These are phyloP conservation scores for Triops longicaudatus DNA, from an alignment of 1,140 invertebrate genomes.

Conservation along the genomic window DNA sequence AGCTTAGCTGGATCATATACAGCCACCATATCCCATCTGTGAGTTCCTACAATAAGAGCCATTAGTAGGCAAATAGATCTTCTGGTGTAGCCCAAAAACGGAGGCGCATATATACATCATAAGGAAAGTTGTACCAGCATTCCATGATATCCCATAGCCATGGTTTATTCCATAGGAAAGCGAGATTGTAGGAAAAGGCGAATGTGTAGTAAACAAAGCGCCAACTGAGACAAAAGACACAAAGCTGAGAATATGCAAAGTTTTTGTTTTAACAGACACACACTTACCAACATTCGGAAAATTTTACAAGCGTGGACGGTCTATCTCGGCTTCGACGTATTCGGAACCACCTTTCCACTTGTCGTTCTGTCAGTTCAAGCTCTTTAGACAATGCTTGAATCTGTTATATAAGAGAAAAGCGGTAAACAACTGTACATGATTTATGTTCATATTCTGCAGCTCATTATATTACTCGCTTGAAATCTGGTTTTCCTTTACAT, in stretches of 20 bases:
- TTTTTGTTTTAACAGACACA: constrained; percentile 17
- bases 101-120: constrained; percentile 44
- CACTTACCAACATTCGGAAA: constrained; percentile 68
- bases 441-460: background rate
- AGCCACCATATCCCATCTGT: constrained; percentile 51
- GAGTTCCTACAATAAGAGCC: constrained; percentile 33
- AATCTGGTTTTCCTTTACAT: constrained; percentile 29
- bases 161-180: constrained; percentile 80
- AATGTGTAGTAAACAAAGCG: constrained; percentile 75
- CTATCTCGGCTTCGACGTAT: constrained; percentile 69
- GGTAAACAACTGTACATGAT: constrained; percentile 28
- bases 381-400: constrained; percentile 70
- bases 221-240: constrained; percentile 54
- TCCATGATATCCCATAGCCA: constrained; percentile 90
- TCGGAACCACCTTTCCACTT: constrained; percentile 84
- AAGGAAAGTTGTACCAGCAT: constrained; percentile 69
- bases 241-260: constrained; percentile 19
- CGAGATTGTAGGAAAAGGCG: constrained; percentile 72
- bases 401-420: constrained; percentile 33
- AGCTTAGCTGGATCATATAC: constrained; percentile 47
- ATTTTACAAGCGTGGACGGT: constrained; percentile 81
- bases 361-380: constrained; percentile 73
- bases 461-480: background rate
- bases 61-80: constrained; percentile 10
- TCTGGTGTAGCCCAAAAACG: constrained; percentile 30